Conservation (phyloP, 1,140 invertebrate species). For the Teleogryllus occipitalis region DNA sequence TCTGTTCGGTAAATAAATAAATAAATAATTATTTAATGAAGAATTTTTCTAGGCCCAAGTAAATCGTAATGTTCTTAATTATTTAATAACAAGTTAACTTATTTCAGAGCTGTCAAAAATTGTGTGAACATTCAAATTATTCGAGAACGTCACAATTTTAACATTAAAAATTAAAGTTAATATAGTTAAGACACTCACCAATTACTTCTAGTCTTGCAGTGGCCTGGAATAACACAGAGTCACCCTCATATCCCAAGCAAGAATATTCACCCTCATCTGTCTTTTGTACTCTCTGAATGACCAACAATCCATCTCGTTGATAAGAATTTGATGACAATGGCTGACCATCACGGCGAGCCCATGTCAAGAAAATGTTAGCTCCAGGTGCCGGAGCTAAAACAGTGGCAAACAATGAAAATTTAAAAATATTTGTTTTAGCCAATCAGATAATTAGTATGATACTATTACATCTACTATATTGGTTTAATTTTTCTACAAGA, state of each 20-base stretch:
- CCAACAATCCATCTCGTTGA: conserved; percentile 49
- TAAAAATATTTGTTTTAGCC: background rate
- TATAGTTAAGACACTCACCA: conserved; percentile 39
- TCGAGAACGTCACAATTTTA: too few relatives aligned
- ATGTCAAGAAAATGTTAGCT: conserved; percentile 35
- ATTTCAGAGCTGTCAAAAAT: too few relatives aligned
- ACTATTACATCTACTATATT: too few relatives aligned
- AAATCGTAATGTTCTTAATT: too few relatives aligned
- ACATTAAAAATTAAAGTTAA: too few relatives aligned
- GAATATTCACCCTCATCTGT: conserved; percentile 69
- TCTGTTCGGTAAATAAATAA: too few relatives aligned
- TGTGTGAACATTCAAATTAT: too few relatives aligned
- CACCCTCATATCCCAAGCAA: conserved; percentile 51
- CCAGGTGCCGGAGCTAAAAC: background rate
- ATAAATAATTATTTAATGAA: too few relatives aligned
- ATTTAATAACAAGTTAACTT: too few relatives aligned
- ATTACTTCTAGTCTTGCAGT: conserved; percentile 46
- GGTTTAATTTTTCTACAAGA: too few relatives aligned
- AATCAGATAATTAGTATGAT: background rate
- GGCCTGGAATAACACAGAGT: conserved; percentile 38
- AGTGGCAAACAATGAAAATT: too few relatives aligned
- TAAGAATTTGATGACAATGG: conserved; percentile 50
- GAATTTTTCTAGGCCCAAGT: too few relatives aligned
- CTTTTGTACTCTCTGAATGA: conserved; percentile 50
- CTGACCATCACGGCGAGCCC: conserved; percentile 54